Conservation (phyloP, 2,113 vertebrate species). For the Meriones unguiculatus region DNA sequence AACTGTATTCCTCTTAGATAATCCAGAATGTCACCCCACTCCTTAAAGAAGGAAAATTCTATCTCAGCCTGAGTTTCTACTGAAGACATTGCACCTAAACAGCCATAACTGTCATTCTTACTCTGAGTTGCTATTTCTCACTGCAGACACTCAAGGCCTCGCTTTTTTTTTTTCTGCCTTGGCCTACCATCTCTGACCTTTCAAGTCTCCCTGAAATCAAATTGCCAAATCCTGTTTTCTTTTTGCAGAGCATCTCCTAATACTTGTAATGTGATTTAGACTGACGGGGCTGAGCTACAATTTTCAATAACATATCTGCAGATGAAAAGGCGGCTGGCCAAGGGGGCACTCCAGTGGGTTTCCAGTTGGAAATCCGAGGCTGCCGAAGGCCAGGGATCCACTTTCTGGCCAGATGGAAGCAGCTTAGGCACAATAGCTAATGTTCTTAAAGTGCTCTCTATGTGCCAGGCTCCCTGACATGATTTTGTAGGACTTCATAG, state of each 20-base stretch:
- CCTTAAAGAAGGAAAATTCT: neutral
- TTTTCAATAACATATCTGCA: constrained; percentile 72
- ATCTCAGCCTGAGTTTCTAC: neutral
- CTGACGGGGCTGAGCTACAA: constrained; percentile 71
- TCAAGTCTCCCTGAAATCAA: constrained; percentile 80
- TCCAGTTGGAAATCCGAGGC: neutral
- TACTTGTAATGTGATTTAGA: constrained; percentile 75
- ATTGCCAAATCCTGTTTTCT: constrained; percentile 78
- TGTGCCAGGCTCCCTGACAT: neutral
- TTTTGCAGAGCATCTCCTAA: constrained; percentile 69
- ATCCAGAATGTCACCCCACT: neutral
- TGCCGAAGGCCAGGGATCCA: neutral
- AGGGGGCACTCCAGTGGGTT: constrained; percentile 1
- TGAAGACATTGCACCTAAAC: neutral
- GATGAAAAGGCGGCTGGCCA: constrained; percentile 55
- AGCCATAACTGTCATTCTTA: neutral
- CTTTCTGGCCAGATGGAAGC: neutral
- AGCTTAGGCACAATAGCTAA: constrained; percentile 26
- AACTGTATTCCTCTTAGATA: neutral
- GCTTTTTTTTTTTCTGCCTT: neutral
- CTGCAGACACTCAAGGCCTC: constrained; percentile 18
- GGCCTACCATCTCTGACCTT: constrained; percentile 79
- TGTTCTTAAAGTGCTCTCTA: constrained; percentile 43
- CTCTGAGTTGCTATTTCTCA: constrained; percentile 35
- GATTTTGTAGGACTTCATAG: constrained; percentile 7